Percentiles rank a stretch among this genome's conserved stretches.
Evolutionary conservation across 2,113 vertebrate genomes (phyloP).

Genomic region (Paradisaea rubra): DNA sequence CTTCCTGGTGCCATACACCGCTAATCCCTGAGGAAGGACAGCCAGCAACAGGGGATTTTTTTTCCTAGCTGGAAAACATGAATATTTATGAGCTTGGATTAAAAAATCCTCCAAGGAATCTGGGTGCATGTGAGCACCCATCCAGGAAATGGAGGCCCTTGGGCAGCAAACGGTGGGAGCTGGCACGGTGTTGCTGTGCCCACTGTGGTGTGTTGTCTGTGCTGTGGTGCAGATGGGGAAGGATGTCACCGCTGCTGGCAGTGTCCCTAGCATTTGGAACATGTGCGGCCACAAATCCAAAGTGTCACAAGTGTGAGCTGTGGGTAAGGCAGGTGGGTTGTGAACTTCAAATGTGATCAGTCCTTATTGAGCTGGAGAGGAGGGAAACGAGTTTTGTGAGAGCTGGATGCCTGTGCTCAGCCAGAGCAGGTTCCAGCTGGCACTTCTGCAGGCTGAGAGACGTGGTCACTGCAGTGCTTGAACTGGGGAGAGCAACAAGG

Average conservation of each 20-base stretch:
- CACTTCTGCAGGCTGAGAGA: background rate
- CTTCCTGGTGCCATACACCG: background rate
- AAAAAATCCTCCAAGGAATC: background rate
- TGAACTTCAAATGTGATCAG: background rate
- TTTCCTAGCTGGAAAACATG: background rate
- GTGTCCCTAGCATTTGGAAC: background rate
- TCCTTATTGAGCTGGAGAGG: background rate
- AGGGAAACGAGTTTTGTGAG: background rate
- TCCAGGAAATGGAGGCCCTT: background rate
- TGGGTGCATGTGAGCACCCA: background rate
- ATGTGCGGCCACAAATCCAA: background rate
- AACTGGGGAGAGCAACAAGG: background rate
- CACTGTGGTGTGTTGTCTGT: background rate
- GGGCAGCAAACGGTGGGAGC: background rate
- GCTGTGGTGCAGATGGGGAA: background rate
- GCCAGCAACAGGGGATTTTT: background rate
- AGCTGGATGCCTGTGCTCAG: rapidly evolving
- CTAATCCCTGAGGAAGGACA: background rate
- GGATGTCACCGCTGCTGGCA: rapidly evolving
- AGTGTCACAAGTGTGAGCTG: background rate
- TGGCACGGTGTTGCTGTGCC: background rate
- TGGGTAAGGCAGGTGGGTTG: background rate
- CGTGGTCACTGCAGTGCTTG: background rate
- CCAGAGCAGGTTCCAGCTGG: background rate
- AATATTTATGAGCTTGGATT: background rate